Percentiles rank a stretch among this genome's conserved stretches.
Evolutionary conservation across 1,140 invertebrate genomes (phyloP).

Genomic region (Anadara kagoshimensis): DNA sequence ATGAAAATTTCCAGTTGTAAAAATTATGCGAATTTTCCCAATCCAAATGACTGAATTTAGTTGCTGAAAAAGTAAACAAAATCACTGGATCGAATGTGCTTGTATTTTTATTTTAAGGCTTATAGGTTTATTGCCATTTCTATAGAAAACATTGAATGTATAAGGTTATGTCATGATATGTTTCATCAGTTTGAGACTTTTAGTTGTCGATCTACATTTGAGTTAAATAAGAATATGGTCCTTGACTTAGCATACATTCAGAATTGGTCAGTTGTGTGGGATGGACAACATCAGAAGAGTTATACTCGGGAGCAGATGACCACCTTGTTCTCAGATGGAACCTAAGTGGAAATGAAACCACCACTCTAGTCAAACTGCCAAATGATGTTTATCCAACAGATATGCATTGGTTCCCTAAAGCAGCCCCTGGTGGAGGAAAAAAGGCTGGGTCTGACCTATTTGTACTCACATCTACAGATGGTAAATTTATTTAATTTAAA

Average conservation of each 20-base stretch:
- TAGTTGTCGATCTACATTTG: no score
- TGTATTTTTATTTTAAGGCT: no score
- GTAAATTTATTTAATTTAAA: slow-evolving; percentile 68
- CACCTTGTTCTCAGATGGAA: slow-evolving; percentile 93
- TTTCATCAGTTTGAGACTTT: no score
- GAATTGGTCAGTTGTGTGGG: slow-evolving; percentile 89
- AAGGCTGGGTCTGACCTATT: slow-evolving; percentile 87
- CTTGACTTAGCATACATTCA: slow-evolving; percentile 76
- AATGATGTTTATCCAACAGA: slow-evolving; percentile 90
- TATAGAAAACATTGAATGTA: no score
- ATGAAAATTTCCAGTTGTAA: no score
- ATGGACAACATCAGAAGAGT: slow-evolving; percentile 94
- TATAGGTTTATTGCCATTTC: no score
- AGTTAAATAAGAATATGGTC: slow-evolving; percentile 16
- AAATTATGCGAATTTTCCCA: no score
- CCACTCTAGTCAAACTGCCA: slow-evolving; percentile 84
- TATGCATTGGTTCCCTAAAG: slow-evolving; percentile 86
- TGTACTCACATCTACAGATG: slow-evolving; percentile 92
- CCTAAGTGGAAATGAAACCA: slow-evolving; percentile 83
- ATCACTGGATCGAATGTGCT: no score
- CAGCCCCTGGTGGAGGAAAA: slow-evolving; percentile 77
- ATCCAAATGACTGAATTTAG: no score
- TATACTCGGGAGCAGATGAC: slow-evolving; percentile 94
- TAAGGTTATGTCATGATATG: no score
- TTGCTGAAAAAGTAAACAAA: no score